phyloP scores from a whole-genome alignment of 2,113 vertebrate species.

The Chroicocephalus ridibundus region DNA sequence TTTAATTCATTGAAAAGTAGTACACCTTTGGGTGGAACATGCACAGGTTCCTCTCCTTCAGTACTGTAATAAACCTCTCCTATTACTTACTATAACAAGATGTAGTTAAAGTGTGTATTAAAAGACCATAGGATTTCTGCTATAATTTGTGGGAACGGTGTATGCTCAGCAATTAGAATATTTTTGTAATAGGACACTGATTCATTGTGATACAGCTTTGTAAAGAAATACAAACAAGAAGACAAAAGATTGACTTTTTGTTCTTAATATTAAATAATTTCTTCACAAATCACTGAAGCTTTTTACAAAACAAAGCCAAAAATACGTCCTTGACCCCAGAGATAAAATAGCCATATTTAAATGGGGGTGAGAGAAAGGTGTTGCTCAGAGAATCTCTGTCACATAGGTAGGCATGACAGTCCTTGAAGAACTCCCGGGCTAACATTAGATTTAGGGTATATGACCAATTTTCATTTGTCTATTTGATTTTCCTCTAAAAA shows the following conservation, averaged over 20 bases:
- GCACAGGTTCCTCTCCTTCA: background rate
- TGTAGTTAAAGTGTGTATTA: background rate
- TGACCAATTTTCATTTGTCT: background rate
- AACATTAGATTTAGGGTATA: background rate
- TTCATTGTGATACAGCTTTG: background rate
- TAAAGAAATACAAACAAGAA: background rate
- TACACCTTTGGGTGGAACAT: background rate
- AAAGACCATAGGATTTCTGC: background rate
- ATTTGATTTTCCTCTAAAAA: background rate
- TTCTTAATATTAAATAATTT: background rate
- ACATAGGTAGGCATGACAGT: background rate
- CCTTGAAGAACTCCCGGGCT: background rate
- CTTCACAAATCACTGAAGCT: background rate
- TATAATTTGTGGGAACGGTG: background rate
- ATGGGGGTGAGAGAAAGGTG: background rate
- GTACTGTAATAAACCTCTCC: background rate
- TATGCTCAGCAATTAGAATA: background rate
- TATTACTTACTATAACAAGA: background rate
- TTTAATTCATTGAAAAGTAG: background rate
- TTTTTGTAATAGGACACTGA: background rate
- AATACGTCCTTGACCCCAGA: background rate
- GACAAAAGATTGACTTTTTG: background rate
- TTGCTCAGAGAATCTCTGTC: background rate
- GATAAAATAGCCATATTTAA: background rate
- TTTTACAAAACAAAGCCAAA: background rate